These are phyloP conservation scores for Butorides virescens DNA, from an alignment of 2,113 vertebrate genomes.

Conservation along the genomic window DNA sequence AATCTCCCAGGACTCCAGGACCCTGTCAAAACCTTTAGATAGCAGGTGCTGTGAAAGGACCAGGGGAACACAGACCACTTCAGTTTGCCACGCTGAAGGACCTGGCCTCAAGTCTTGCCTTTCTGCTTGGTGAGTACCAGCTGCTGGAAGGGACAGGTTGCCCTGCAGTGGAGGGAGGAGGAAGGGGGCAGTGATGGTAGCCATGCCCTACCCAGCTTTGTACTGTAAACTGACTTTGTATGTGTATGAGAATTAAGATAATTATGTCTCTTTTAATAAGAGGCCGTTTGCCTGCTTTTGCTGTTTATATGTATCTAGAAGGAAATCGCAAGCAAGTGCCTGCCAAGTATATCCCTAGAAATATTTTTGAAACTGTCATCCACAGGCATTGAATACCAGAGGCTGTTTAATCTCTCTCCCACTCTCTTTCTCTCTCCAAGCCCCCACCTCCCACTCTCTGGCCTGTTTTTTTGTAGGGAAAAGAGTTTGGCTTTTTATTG, in stretches of 20 bases:
- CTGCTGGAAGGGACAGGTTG: background rate
- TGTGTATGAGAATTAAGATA: background rate
- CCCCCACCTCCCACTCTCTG: background rate
- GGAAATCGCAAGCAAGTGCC: conserved; percentile 6
- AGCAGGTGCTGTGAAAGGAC: background rate
- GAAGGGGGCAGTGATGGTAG: background rate
- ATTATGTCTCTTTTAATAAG: background rate
- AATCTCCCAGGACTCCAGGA: background rate
- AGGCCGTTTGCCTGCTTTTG: background rate
- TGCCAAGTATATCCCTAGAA: conserved; percentile 39
- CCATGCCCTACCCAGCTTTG: background rate
- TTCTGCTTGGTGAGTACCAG: background rate
- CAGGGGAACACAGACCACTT: background rate
- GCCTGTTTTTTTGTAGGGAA: background rate
- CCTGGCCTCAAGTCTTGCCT: background rate
- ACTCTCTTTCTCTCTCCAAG: background rate
- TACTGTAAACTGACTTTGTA: background rate
- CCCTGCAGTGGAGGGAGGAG: background rate
- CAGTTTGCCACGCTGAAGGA: background rate
- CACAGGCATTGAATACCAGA: background rate
- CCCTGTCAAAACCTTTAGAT: background rate
- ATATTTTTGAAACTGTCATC: conserved; percentile 55
- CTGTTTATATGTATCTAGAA: conserved; percentile 3
- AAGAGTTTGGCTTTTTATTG: background rate
- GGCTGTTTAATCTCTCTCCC: conserved; percentile 28